phyloP scores from a whole-genome alignment of 2,797 vertebrate genomes.

The Cuniculus paca region DNA sequence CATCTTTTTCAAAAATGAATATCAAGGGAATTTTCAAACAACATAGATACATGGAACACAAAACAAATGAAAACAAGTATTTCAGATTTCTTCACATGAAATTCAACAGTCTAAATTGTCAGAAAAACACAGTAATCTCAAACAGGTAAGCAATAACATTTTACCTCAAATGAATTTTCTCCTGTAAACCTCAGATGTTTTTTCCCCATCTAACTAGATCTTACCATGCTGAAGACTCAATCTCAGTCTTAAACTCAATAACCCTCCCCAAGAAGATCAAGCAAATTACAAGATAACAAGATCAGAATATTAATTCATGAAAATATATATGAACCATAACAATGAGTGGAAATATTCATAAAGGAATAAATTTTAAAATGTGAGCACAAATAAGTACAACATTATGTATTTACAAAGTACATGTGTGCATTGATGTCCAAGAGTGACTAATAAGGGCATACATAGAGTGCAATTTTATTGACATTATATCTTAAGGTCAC shows the following conservation, averaged over 20 bases:
- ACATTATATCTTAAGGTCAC: neutral
- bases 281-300: neutral
- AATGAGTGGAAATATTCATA: neutral
- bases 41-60: neutral
- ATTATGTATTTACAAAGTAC: neutral
- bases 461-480: neutral
- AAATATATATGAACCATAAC: neutral
- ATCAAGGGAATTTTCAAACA: neutral
- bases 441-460: neutral
- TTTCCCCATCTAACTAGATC: neutral
- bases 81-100: neutral
- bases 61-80: constrained; percentile 3
- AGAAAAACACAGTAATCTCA: neutral
- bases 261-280: neutral
- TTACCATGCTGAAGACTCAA: neutral
- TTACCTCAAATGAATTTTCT: neutral
- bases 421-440: neutral
- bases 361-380: constrained; percentile 1
- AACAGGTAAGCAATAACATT: neutral
- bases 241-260: neutral
- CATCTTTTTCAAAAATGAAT: neutral
- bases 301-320: neutral
- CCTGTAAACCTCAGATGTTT: neutral
- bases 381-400: neutral
- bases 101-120: neutral